These are phyloP conservation scores for Eristalinus sepulchralis DNA, from an alignment of 2,888 invertebrate genomes.

Conservation along the genomic window DNA sequence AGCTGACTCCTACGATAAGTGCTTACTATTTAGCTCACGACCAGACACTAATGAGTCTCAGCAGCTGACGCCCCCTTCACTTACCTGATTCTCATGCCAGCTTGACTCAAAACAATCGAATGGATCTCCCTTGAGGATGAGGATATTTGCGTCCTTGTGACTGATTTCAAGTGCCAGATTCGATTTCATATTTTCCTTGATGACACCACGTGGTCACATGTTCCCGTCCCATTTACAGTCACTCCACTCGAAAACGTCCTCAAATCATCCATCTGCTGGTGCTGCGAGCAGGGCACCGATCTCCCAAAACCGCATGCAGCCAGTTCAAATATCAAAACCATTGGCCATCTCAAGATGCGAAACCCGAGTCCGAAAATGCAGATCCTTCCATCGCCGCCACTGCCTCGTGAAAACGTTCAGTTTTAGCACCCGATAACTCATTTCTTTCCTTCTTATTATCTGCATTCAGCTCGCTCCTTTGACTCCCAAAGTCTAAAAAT, in stretches of 20 bases:
- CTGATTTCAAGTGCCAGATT: not conserved
- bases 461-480: not conserved
- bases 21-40: too few species aligned
- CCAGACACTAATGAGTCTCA: too few species aligned
- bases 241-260: not conserved
- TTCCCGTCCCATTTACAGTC: not conserved
- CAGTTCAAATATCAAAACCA: slow-evolving; percentile 54
- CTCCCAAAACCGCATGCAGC: slow-evolving; percentile 54
- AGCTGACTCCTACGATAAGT: too few species aligned
- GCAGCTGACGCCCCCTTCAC: not conserved
- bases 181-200: not conserved
- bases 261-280: slow-evolving; percentile 16
- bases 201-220: not conserved
- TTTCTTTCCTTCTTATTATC: slow-evolving; percentile 21
- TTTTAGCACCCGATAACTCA: slow-evolving; percentile 71
- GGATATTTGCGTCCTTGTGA: not conserved
- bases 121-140: too few species aligned
- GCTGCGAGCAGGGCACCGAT: not conserved
- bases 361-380: slow-evolving; percentile 61
- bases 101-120: not conserved
- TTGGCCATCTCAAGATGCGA: slow-evolving; percentile 44
- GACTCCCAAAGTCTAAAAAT: slow-evolving; percentile 53
- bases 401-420: slow-evolving; percentile 46
- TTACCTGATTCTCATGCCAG: not conserved
- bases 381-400: slow-evolving; percentile 49